phyloP scores from a whole-genome alignment of 53 echinoderm and acorn worm genomes.

The Echinometra lucunter region DNA sequence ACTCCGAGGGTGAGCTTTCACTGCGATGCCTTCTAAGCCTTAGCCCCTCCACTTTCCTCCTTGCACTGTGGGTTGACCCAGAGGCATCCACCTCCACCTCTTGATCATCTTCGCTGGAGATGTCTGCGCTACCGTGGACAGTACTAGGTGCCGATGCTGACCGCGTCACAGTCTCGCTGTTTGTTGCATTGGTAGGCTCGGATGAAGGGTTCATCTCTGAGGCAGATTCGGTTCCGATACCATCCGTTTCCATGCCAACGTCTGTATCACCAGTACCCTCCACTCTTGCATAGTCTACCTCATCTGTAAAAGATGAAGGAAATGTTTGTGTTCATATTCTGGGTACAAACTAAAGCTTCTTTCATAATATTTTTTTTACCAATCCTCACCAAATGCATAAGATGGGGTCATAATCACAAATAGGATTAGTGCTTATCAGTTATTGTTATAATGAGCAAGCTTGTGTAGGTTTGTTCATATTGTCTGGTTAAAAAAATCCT shows the following conservation, averaged over 20 bases:
- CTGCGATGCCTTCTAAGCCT: slow-evolving; percentile 47
- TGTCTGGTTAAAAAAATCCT: too few species aligned
- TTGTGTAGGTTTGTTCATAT: too few species aligned
- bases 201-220: slow-evolving; percentile 58
- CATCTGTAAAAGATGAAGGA: slow-evolving; percentile 22
- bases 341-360: too few species aligned
- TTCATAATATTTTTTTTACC: too few species aligned
- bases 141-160: slow-evolving; percentile 53
- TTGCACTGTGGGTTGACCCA: neutral
- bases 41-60: slow-evolving; percentile 66
- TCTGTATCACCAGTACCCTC: slow-evolving; percentile 64
- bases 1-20: slow-evolving; percentile 69
- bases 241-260: slow-evolving; percentile 69
- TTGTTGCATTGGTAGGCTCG: neutral
- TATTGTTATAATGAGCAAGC: too few species aligned
- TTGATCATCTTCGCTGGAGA: slow-evolving; percentile 54
- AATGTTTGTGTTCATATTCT: neutral
- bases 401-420: too few species aligned
- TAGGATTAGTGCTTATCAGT: too few species aligned
- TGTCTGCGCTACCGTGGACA: neutral
- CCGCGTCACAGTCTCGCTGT: slow-evolving; percentile 53
- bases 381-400: too few species aligned
- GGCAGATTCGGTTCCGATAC: slow-evolving; percentile 60
- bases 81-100: slow-evolving; percentile 8
- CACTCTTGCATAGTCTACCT: slow-evolving; percentile 67